A percentile compares a stretch with the other conserved stretches of the same genome.
phyloP scores from a whole-genome alignment of 2,888 invertebrate species.

The Andrena bicolor region DNA sequence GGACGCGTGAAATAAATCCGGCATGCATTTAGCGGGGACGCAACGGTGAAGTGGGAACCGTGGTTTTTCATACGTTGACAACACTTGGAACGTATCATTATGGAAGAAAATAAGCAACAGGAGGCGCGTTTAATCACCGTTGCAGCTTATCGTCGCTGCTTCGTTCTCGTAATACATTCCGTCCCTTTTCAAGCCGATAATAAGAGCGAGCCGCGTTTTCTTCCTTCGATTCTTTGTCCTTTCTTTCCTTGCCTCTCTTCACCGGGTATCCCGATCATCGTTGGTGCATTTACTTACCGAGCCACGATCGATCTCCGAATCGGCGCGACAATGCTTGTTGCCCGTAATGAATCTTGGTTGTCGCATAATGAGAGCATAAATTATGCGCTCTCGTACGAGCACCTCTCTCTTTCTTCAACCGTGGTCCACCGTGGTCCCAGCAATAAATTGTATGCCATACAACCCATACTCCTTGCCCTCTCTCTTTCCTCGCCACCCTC shows the following conservation, averaged over 20 bases:
- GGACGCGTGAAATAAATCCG: slow-evolving; percentile 25
- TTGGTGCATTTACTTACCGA: slow-evolving; percentile 56
- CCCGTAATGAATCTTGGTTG: slow-evolving; percentile 74
- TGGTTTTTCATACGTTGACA: slow-evolving; percentile 7
- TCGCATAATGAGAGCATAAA: slow-evolving; percentile 79
- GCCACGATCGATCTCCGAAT: slow-evolving; percentile 70
- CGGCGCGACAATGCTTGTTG: slow-evolving; percentile 71
- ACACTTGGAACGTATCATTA: not conserved
- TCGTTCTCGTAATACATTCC: slow-evolving; percentile 34
- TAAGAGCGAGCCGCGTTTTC: slow-evolving; percentile 23
- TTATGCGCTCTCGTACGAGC: slow-evolving; percentile 72
- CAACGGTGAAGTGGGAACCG: slow-evolving; percentile 22
- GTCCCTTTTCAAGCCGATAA: slow-evolving; percentile 28
- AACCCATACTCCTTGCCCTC: slow-evolving; percentile 24
- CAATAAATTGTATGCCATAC: slow-evolving; percentile 68
- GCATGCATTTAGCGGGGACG: not conserved
- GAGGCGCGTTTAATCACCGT: slow-evolving; percentile 16
- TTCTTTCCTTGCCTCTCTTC: not conserved
- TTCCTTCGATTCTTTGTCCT: not conserved
- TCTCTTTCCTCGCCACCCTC: slow-evolving; percentile 12
- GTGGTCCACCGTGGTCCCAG: slow-evolving; percentile 36
- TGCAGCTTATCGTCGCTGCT: slow-evolving; percentile 32
- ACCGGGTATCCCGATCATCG: slow-evolving; percentile 46
- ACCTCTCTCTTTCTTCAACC: slow-evolving; percentile 42
- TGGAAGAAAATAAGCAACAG: not conserved